Evolutionary conservation across 1,140 invertebrate genomes (phyloP), one percentile per base, ranked within the genome.

Genomic region (Neuroterus valhalla): DNA sequence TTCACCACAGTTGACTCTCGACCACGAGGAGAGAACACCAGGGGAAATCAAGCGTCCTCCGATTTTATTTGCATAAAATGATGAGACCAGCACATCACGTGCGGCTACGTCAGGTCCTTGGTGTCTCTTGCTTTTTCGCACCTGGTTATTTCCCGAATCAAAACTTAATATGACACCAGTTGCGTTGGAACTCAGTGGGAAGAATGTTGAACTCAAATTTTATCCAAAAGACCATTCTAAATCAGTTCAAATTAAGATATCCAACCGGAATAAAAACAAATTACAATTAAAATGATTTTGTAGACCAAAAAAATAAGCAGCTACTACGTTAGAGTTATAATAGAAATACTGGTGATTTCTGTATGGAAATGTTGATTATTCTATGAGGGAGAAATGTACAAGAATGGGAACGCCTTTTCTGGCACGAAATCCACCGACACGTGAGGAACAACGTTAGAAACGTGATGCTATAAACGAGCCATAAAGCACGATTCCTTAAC

Each of bases 21-120:
- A 50, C 46, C 68, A 23, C 15, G 46, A 44, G 14, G 77, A 69
- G 72, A 74, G 71, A 89, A 89, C 80, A 89, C 88, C 86, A 89
- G 78, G 89, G 89, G 88, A 90, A 89, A 89, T 90, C 87, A 89
- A 89, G 81, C 85, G 81, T 86, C 71, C 81, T 79, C 52, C 71
- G 76, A 74, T 87, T 88, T 88, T 89, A 90, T 90, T 89, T 90
- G 88, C 89, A 90, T 89, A 89, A 90, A 89, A 89, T 90, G 88
- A 90, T 90, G 82, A 84, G 82, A 85, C 85, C 84, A 81, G 80
- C 85, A 81, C 80, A 83, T 88, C 80, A 87, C 83, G 81, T 88
- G 86, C 82, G 78, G 71, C 74, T 62, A 78, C 79, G 78, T 79
- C 77, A 81, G 55, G 55, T 62, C 55, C 55, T 62, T 62, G 55